Conservation (phyloP, 2,888 invertebrate species). For the Drosophila peninsularis region DNA sequence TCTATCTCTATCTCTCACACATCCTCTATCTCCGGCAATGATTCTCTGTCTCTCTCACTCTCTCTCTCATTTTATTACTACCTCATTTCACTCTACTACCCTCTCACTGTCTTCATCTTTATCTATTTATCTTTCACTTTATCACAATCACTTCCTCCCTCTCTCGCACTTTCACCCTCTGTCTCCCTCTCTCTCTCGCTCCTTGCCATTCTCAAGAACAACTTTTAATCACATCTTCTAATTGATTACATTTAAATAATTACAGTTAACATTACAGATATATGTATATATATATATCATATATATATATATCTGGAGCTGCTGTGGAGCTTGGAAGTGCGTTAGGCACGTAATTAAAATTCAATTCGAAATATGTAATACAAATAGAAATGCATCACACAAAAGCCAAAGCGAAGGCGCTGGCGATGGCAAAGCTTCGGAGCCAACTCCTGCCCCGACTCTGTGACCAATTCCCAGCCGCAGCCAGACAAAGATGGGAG, state of each 20-base stretch:
- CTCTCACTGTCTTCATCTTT: no score
- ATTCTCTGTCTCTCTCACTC: background rate
- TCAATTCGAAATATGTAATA: constrained; percentile 41
- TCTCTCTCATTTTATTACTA: no score
- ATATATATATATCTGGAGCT: no score
- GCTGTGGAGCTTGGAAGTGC: constrained; percentile 23
- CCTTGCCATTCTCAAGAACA: background rate
- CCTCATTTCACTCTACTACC: background rate
- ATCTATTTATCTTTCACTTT: no score
- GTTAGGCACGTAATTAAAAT: constrained; percentile 57
- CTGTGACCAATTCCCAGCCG: constrained; percentile 10
- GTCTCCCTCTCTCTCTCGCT: background rate
- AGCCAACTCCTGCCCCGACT: background rate
- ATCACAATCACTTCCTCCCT: background rate
- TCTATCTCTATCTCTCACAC: background rate
- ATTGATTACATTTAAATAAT: background rate
- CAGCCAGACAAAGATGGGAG: constrained; percentile 41
- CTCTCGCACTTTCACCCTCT: background rate
- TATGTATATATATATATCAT: background rate
- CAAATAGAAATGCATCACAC: constrained; percentile 22
- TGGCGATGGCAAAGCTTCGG: constrained; percentile 7
- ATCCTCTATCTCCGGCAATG: background rate
- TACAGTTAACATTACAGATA: background rate
- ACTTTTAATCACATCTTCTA: background rate
- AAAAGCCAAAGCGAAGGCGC: constrained; percentile 5